Evolutionary conservation across 2,797 vertebrate species (phyloP).

Genomic region (Enteromius viviparus): DNA sequence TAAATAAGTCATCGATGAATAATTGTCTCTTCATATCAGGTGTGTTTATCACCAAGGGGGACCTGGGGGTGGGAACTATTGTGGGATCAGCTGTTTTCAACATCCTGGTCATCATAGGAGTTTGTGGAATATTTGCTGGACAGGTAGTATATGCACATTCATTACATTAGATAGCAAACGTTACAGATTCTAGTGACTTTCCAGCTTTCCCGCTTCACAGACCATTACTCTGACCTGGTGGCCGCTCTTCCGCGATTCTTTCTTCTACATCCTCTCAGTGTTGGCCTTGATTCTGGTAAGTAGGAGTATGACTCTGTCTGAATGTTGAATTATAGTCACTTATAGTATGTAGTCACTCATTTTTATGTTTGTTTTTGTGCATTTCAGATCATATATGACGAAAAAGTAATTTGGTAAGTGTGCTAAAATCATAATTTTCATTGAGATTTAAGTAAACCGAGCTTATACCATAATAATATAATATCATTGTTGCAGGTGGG

Average conservation of each 20-base stretch:
- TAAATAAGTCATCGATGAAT: not conserved
- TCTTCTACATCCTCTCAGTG: constrained; percentile 82
- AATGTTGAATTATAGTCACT: not conserved
- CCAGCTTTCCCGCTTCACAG: constrained; percentile 60
- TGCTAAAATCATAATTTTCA: not conserved
- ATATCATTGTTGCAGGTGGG: constrained; percentile 76
- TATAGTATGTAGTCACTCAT: not conserved
- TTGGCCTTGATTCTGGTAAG: constrained; percentile 81
- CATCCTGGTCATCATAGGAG: constrained; percentile 83
- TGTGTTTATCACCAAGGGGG: constrained; percentile 85
- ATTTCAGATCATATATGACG: constrained; percentile 83
- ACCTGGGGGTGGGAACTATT: constrained; percentile 83
- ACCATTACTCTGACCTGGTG: constrained; percentile 80
- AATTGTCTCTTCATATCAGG: constrained; percentile 64
- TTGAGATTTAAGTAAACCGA: not conserved
- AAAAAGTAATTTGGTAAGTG: constrained; percentile 81
- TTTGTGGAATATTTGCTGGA: constrained; percentile 80
- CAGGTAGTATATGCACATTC: constrained; percentile 67
- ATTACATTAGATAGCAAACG: not conserved
- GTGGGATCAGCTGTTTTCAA: constrained; percentile 85
- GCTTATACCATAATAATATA: constrained; percentile 7
- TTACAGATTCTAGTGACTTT: not conserved
- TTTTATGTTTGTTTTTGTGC: constrained; percentile 42
- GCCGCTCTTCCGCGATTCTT: constrained; percentile 80
- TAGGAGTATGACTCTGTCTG: not conserved